Conservation (phyloP, 1,140 invertebrate genomes). For the Forficula auricularia region DNA sequence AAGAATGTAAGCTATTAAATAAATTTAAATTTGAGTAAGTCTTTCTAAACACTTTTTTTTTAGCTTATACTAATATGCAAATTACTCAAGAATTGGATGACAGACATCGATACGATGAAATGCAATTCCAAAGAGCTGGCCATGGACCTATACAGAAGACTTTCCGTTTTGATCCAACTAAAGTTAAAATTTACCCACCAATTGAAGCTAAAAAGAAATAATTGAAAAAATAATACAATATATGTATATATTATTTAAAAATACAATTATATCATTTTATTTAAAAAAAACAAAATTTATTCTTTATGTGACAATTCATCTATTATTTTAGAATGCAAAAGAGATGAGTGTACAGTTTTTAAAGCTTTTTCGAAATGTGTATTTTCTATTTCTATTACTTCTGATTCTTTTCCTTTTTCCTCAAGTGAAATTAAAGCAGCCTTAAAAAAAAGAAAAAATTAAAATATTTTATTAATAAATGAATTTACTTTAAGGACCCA, state of each 20-base stretch:
- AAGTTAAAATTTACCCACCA: constrained; percentile 10
- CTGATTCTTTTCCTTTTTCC: constrained; percentile 30
- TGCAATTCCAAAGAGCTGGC: constrained; percentile 65
- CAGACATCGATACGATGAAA: constrained; percentile 51
- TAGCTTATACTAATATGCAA: constrained; percentile 47
- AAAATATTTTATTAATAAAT: too few relatives aligned
- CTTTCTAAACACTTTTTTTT: not conserved
- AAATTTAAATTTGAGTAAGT: not conserved
- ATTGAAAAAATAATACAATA: too few relatives aligned
- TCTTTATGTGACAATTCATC: too few relatives aligned
- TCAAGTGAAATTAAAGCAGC: constrained; percentile 46
- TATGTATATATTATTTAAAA: too few relatives aligned
- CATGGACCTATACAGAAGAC: constrained; percentile 71
- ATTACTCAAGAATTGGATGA: constrained; percentile 58
- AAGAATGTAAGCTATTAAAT: constrained; percentile 49
- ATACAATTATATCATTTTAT: too few relatives aligned
- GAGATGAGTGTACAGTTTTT: constrained; percentile 30
- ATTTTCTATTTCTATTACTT: constrained; percentile 23
- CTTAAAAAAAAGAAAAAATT: constrained; percentile 18
- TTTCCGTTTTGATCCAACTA: constrained; percentile 68
- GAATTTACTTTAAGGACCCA: too few relatives aligned
- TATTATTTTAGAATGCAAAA: constrained; percentile 23
- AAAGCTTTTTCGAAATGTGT: constrained; percentile 40
- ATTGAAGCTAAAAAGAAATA: too few relatives aligned
- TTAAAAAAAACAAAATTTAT: too few relatives aligned